Evolutionary conservation across 1,140 invertebrate genomes (phyloP).

Genomic region (Drosophila watanabei): DNA sequence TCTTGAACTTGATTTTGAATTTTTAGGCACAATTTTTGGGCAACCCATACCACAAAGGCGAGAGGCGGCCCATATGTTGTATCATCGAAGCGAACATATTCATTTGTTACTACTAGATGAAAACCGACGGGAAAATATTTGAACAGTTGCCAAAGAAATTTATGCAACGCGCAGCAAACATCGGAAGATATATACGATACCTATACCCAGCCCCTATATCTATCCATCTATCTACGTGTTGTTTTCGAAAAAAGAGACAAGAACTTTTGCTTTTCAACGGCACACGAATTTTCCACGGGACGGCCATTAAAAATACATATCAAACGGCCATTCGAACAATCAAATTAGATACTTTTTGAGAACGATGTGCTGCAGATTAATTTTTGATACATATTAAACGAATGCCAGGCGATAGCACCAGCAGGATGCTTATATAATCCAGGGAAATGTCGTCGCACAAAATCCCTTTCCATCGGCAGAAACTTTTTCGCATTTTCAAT

Average conservation of each 20-base stretch:
- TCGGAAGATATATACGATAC: conserved; percentile 45
- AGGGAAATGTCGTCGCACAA: conserved; percentile 28
- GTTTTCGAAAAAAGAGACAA: conserved; percentile 25
- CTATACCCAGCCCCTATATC: conserved; percentile 16
- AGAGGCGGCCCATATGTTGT: conserved; percentile 34
- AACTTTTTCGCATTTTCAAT: conserved; percentile 44
- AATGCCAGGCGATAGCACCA: conserved; percentile 7
- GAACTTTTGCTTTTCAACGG: conserved; percentile 48
- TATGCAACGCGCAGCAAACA: conserved; percentile 68
- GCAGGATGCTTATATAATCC: conserved; percentile 41
- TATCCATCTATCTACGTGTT: conserved; percentile 33
- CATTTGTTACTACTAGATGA: conserved; percentile 64
- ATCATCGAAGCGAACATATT: conserved; percentile 70
- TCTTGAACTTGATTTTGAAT: conserved; percentile 82
- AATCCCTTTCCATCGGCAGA: conserved; percentile 12
- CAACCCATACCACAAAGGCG: conserved; percentile 3
- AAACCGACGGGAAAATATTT: conserved; percentile 70
- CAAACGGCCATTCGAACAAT: conserved; percentile 37
- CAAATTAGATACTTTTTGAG: conserved; percentile 35
- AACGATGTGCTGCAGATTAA: conserved; percentile 26
- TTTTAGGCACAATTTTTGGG: conserved; percentile 27
- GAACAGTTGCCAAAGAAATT: conserved; percentile 75
- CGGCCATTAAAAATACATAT: conserved; percentile 40
- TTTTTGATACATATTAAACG: conserved; percentile 36
- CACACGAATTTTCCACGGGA: conserved; percentile 57